Evolutionary conservation across 1,140 invertebrate species (phyloP).

Genomic region (Vanessa atalanta): DNA sequence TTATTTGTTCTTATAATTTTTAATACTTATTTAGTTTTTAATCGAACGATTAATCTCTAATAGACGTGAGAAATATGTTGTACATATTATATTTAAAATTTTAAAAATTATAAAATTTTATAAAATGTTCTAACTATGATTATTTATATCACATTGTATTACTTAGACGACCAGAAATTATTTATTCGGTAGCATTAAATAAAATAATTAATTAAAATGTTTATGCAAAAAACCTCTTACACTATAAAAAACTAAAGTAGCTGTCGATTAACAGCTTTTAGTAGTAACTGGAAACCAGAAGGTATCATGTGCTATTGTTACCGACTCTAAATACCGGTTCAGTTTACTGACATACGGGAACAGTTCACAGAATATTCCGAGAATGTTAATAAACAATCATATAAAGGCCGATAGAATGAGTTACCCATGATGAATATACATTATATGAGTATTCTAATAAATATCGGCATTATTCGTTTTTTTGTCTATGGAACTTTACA

Average conservation of each 20-base stretch:
- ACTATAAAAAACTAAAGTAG: slow-evolving; percentile 2
- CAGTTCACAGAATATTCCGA: slow-evolving; percentile 46
- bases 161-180: too few relatives aligned
- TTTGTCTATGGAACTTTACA: slow-evolving; percentile 1
- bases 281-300: slow-evolving; percentile 13
- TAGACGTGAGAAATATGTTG: too few relatives aligned
- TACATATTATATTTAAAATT: too few relatives aligned
- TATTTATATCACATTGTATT: too few relatives aligned
- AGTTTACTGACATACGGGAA: slow-evolving; percentile 49
- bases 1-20: too few relatives aligned
- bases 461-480: slow-evolving; percentile 30
- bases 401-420: slow-evolving; percentile 55
- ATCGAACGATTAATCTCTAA: too few relatives aligned
- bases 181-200: too few relatives aligned
- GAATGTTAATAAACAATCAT: slow-evolving; percentile 54
- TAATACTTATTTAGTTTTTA: too few relatives aligned
- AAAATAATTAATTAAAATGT: too few relatives aligned
- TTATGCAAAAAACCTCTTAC: background rate
- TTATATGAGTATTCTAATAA: slow-evolving; percentile 25
- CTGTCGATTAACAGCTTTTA: slow-evolving; percentile 6
- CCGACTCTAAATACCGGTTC: slow-evolving; percentile 16
- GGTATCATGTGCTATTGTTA: slow-evolving; percentile 30
- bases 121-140: too few relatives aligned
- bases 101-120: too few relatives aligned
- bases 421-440: slow-evolving; percentile 50